Percentiles rank a stretch among this genome's conserved stretches.
Conservation (phyloP, 2,797 vertebrate genomes). For the Sebastolobus altivelis region DNA sequence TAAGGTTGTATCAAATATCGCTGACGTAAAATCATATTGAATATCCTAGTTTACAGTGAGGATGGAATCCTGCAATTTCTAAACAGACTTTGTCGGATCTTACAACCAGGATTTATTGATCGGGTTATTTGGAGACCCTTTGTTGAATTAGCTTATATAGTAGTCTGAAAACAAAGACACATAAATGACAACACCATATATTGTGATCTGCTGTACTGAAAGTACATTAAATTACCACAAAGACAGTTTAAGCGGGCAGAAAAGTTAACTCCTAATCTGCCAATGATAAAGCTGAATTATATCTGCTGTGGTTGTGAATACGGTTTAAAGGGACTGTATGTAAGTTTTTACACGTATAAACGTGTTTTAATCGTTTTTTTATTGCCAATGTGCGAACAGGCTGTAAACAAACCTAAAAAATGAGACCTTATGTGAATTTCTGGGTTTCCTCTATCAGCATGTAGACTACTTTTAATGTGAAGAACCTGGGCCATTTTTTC, state of each 20-base stretch:
- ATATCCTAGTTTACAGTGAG: not conserved
- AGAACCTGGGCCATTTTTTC: no score
- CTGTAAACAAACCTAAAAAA: no score
- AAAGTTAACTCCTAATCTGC: not conserved
- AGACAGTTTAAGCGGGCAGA: not conserved
- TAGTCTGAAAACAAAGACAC: not conserved
- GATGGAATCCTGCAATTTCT: not conserved
- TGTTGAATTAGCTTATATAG: not conserved
- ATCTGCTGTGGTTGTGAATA: no score
- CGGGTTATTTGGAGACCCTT: not conserved
- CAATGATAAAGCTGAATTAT: not conserved
- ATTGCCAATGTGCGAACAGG: no score
- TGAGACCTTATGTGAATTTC: no score
- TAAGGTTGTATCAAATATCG: not conserved
- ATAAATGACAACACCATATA: not conserved
- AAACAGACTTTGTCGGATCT: not conserved
- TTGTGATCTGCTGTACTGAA: not conserved
- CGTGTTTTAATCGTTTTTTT: no score
- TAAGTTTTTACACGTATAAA: no score
- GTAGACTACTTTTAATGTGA: no score
- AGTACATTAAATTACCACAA: accelerated
- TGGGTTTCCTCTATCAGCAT: no score
- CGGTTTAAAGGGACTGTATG: no score
- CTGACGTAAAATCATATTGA: not conserved
- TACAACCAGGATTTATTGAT: not conserved